These are phyloP conservation scores for Triplophysa bombifrons DNA, from an alignment of 2,797 vertebrate genomes.

Conservation along the genomic window DNA sequence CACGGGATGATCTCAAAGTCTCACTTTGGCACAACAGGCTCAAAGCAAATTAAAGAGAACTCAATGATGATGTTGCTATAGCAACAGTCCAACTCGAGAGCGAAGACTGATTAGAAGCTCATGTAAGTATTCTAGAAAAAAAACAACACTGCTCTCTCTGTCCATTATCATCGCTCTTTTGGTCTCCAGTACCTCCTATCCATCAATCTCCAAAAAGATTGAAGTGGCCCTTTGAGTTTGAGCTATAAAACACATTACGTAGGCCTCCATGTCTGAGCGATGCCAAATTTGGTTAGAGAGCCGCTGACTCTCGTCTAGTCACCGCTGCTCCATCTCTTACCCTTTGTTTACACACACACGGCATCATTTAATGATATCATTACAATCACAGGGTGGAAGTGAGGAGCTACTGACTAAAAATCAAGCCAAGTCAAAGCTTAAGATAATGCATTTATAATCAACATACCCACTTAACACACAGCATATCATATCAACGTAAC, in stretches of 20 bases:
- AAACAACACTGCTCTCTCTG: constrained; percentile 62
- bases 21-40: constrained; percentile 77
- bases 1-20: constrained; percentile 73
- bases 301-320: constrained; percentile 65
- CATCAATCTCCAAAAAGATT: constrained; percentile 44
- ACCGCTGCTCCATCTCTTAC: constrained; percentile 65
- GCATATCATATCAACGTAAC: constrained; percentile 15
- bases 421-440: constrained; percentile 21
- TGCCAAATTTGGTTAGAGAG: constrained; percentile 69
- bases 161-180: constrained; percentile 56
- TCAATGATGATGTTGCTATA: constrained; percentile 81
- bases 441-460: constrained; percentile 28
- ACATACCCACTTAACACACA: constrained; percentile 27
- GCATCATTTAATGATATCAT: constrained; percentile 63
- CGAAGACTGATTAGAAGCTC: constrained; percentile 58
- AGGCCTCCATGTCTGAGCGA: constrained; percentile 57
- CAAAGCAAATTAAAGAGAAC: constrained; percentile 77
- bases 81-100: constrained; percentile 75
- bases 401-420: constrained; percentile 26
- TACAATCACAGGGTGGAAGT: constrained; percentile 50
- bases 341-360: constrained; percentile 64
- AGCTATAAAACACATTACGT: constrained; percentile 65
- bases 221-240: constrained; percentile 58
- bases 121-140: constrained; percentile 68
- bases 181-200: constrained; percentile 29